Evolutionary conservation across 2,113 vertebrate species (phyloP).

Genomic region (Thoracochromis brauschi): DNA sequence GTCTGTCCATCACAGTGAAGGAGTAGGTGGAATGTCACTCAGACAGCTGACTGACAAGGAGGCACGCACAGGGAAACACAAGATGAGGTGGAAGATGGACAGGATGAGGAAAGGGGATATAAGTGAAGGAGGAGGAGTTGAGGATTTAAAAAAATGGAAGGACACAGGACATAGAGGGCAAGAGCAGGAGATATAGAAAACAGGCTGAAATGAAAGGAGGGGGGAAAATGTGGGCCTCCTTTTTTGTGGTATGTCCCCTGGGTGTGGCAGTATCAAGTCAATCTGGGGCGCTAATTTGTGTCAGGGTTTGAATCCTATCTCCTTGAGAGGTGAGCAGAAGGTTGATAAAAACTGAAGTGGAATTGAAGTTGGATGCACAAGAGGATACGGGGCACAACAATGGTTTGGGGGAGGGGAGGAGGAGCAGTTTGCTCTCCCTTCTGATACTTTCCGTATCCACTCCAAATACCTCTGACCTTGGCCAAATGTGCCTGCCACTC

Average conservation of each 20-base stretch:
- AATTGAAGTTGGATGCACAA: slow-evolving; percentile 93
- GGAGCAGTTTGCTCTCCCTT: background rate
- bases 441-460: slow-evolving; percentile 64
- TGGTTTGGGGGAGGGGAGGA: slow-evolving; percentile 51
- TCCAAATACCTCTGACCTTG: slow-evolving; percentile 80
- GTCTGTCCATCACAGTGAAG: slow-evolving; percentile 66
- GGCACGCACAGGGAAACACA: slow-evolving; percentile 54
- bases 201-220: slow-evolving; percentile 19
- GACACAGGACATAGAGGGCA: slow-evolving; percentile 31
- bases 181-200: slow-evolving; percentile 30
- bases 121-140: background rate
- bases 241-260: slow-evolving; percentile 78
- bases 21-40: slow-evolving; percentile 63
- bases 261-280: slow-evolving; percentile 85
- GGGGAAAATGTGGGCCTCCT: slow-evolving; percentile 20
- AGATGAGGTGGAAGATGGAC: slow-evolving; percentile 37
- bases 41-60: slow-evolving; percentile 81
- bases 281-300: slow-evolving; percentile 92
- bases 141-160: slow-evolving; percentile 30
- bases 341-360: slow-evolving; percentile 99
- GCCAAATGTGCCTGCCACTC: slow-evolving; percentile 74
- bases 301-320: slow-evolving; percentile 93
- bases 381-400: slow-evolving; percentile 77
- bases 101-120: slow-evolving; percentile 1
- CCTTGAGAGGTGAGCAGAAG: slow-evolving; percentile 83